Base-by-base conservation (phyloP, 1,140 invertebrate genomes). In the Drosophila bocki region DNA sequence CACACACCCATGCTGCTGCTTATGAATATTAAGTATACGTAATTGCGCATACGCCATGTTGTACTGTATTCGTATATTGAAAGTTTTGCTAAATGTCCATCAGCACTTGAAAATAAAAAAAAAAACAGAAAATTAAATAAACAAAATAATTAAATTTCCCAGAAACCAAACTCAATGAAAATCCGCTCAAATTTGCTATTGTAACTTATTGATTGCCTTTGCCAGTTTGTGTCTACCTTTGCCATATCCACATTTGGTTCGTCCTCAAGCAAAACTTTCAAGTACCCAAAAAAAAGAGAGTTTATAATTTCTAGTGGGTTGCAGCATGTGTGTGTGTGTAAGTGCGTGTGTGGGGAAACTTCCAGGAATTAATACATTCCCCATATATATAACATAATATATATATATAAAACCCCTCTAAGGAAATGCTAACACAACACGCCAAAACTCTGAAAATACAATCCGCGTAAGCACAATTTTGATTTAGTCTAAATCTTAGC, bases 391-490 rank as follows among this genome's bases (percentile, higher is more conserved):
- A 5, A 29, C 26, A 29, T 15, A n/a, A 9, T 19, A 22, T 19
- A 44, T 19, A 44, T 9, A 19, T n/a, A n/a, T 7, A 44, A 22
- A n/a, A 48, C 5, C 29, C 60, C 71, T 39, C 22, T 56, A 76
- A 62, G 35, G 47, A 58, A 70, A 77, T 57, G 58, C 81, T 72
- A 80, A 77, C 61, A 85, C 67, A 48, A 80, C 82, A 83, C 77
- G 78, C 82, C 82, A 81, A 79, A 76, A 72, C 59, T 59, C 65
- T 82, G 47, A 65, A 75, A 80, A 78, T 68, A 67, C 77, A 88
- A 88, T 88, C 84, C 85, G 84, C 84, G 84, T 80, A 72, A 81
- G 84, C 84, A 88, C 84, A 88, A 88, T 88, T 90, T 88, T 90
- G 79, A 90, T 88, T 88, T 90, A 88, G 84, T 81, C 64, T 75